Evolutionary conservation across 2,113 vertebrate genomes (phyloP), one percentile per base, ranked within the genome.

Genomic region (Microtus richardsoni): DNA sequence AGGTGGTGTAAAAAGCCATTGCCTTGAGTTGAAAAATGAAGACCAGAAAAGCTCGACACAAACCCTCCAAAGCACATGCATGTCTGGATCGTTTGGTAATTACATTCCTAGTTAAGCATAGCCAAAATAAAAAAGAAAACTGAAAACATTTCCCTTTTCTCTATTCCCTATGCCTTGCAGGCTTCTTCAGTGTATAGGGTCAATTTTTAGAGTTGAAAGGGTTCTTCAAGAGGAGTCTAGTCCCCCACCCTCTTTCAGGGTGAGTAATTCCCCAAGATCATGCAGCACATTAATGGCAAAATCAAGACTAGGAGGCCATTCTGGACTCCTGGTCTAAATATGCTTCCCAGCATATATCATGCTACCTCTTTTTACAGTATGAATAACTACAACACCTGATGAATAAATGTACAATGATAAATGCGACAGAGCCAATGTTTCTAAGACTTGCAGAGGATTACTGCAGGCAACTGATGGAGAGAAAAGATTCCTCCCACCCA

Each of bases 401-500:
- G 94, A 96, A 85, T 80, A 93, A 97, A 96, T 94, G 93, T 96
- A 96, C 94, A 97, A 79, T 95, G 95, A 95, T 58, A 75, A 90
- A 89, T 77, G 93, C 92, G 90, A 97, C 96, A 97, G 95, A 97
- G 92, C 94, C 97, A 95, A 96, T 86, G 89, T 97, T 97, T 95
- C 98, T 95, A 97, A 98, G 97, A 97, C 94, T 97, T 97, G 93
- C 86, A 97, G 97, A 97, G 93, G 97, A 97, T 88, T 95, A 95
- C 85, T 2, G 95, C 24, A 92, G 95, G 97, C 94, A 95, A 98
- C 0, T 87, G 82, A 94, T 93, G 93, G 95, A 88, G 94, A 96
- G 66, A 92, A 95, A 71, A 71, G 68, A 78, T 58, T 88, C 44
- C 91, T 86, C 93, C 92, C 88, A 83, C 90, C 95, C 95, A 88